Evolutionary conservation across 2,888 invertebrate genomes (phyloP).

Genomic region (Homarus gammarus): DNA sequence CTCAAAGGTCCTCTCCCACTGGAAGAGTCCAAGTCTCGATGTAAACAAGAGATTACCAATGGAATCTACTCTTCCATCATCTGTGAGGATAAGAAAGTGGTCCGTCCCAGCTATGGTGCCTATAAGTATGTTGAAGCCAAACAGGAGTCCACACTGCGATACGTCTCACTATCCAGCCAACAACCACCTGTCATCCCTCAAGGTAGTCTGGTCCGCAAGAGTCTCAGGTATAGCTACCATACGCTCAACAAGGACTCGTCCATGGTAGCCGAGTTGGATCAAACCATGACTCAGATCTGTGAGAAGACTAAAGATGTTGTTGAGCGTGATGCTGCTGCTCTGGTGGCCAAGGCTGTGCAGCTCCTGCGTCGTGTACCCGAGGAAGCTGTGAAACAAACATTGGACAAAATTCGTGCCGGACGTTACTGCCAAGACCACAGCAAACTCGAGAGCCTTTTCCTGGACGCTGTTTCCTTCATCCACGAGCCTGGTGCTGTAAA

Average conservation of each 20-base stretch:
- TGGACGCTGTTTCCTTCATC: constrained; percentile 55
- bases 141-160: constrained; percentile 23
- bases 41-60: constrained; percentile 50
- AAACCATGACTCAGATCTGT: constrained; percentile 38
- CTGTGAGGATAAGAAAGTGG: constrained; percentile 52
- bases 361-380: constrained; percentile 37
- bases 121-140: constrained; percentile 57
- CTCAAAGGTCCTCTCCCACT: constrained; percentile 55
- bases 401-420: constrained; percentile 47
- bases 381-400: constrained; percentile 4
- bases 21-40: constrained; percentile 44
- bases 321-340: constrained; percentile 22
- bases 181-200: constrained; percentile 3
- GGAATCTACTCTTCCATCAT: constrained; percentile 37
- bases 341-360: constrained; percentile 27
- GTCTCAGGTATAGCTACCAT: constrained; percentile 45
- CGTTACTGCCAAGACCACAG: constrained; percentile 32
- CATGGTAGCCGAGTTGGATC: constrained; percentile 41
- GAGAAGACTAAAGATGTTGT: constrained; percentile 22
- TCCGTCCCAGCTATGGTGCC: constrained; percentile 47
- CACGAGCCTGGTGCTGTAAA: constrained; percentile 52
- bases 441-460: constrained; percentile 45
- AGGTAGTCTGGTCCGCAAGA: background rate
- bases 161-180: background rate
- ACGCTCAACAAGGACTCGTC: constrained; percentile 28